Evolutionary conservation across 2,888 invertebrate genomes (phyloP), one percentile per base, ranked within the genome.

Genomic region (Epinotia nisella): DNA sequence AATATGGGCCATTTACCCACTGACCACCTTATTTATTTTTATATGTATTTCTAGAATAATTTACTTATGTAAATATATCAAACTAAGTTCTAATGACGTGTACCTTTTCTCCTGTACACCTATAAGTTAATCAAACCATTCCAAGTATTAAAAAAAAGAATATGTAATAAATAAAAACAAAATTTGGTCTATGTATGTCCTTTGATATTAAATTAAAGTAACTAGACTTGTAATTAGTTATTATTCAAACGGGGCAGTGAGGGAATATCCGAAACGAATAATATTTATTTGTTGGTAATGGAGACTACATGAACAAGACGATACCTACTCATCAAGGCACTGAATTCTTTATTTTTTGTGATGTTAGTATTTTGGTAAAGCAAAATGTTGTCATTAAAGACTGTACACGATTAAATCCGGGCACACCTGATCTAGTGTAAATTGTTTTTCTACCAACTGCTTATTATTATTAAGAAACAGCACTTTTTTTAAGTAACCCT

Each of bases 261-360:
- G n/a, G n/a, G n/a, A n/a, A n/a, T n/a, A n/a, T n/a, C n/a, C n/a
- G n/a, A n/a, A n/a, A n/a, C n/a, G n/a, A n/a, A n/a, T n/a, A n/a
- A n/a, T n/a, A n/a, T n/a, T 17, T 51, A 49, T 29, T 55, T 21
- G 17, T 7, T 13, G 41, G 9, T 17, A 9, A 64, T 19, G 49
- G 49, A 51, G 17, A 35, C 53, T 19, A 29, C 15, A n/a, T 39
- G 11, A 35, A 53, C 15, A 39, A 35, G 19, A 65, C 39, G 35
- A 70, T 67, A 67, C n/a, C n/a, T n/a, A n/a, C 35, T 55, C 55
- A 61, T 61, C 55, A 68, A 72, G 72, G 72, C 67, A 72, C 72
- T 67, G 60, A 67, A 67, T 61, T 65, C 21, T 21, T 66, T 41
- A 65, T 21, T 64, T 24, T 71, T 71, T 45, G 35, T 11, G 49